Evolutionary conservation across 1,140 invertebrate species (phyloP), one percentile per base, ranked within the genome.

Genomic region (Micrasema longulum): DNA sequence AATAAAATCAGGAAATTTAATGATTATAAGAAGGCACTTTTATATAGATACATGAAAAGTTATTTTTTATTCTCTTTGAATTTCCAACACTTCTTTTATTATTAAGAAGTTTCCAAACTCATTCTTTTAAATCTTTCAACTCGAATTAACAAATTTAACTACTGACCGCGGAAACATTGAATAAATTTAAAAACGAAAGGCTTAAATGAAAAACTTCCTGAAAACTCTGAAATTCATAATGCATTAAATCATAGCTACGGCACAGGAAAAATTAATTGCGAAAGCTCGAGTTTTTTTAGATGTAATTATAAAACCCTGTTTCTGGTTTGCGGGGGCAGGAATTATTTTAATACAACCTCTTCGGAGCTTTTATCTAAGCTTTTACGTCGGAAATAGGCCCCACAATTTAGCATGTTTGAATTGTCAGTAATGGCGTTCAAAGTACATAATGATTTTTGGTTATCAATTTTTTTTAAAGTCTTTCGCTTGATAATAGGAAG

Each of bases 381-480:
- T 57, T 57, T 57, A 57, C 14, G 53, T 14, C 3, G 11, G 23
- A 35, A 57, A 57, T 57, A 57, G 53, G 53, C 53, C 18, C 23
- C 23, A 35, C 53, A 57, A 35, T 57, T 57, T 20, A 18, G 23
- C 26, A 14, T n/a, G 3, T 12, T 7, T n/a, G 31, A 20, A 35
- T 31, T 57, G 2, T 18, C 18, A 18, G 53, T 57, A 57, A 57
- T 57, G 53, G 53, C 53, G 16, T 36, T 18, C 9, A 20, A 36
- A 57, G 53, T 57, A 57, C 53, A 57, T 57, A 57, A 57, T 57
- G 26, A n/a, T n/a, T n/a, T n/a, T n/a, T n/a, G n/a, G n/a, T n/a
- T n/a, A n/a, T n/a, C n/a, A n/a, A n/a, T n/a, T n/a, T n/a, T n/a
- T n/a, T n/a, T n/a, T n/a, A n/a, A n/a, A n/a, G n/a, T n/a, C n/a